Base-by-base conservation (phyloP, 2,888 invertebrate species). In the Melipona beecheii region DNA sequence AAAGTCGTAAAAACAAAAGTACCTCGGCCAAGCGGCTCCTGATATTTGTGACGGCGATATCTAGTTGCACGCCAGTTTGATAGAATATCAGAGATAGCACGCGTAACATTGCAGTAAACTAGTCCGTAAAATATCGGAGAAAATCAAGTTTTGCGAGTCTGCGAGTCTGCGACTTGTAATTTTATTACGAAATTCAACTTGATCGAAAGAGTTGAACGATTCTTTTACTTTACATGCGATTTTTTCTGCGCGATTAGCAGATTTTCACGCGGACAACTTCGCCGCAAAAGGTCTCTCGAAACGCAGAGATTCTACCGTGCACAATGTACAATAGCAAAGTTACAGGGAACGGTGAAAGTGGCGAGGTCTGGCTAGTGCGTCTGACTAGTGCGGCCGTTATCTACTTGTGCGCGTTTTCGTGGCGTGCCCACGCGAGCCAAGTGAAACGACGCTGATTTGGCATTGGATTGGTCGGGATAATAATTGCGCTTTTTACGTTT, bases 351-450 rank as follows among this genome's bases (percentile, higher is more conserved):
- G 66, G 58, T 49, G 76, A 79, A 76, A 86, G 71, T 54, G 72
- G 19, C 21, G 13, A 36, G 21, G 65, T 36, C 56, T 43, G 75
- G 81, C 81, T 62, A 66, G 65, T 49, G 56, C 71, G 92, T 91
- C 92, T 91, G 92, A 91, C 92, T 90, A 91, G 87, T 88, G 87
- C 84, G 85, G 87, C 84, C 84, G 81, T 90, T 91, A 92, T 92
- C 92, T 92, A 92, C 92, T 92, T 91, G 86, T 69, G 31, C 56
- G 58, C 79, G 52, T 77, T 80, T 68, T 70, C 81, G 69, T 64
- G 73, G 58, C 70, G 36, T 31, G 73, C 13, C 36, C 49, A 49
- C 13, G 15, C 15, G 36, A 60, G 17, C 21, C 50, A 65, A 19
- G 52, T 64, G 31, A 66, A 77, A 60, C 64, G 31, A 56, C 36